phyloP scores from a whole-genome alignment of 2,888 invertebrate genomes.

The Chalcis sispes region DNA sequence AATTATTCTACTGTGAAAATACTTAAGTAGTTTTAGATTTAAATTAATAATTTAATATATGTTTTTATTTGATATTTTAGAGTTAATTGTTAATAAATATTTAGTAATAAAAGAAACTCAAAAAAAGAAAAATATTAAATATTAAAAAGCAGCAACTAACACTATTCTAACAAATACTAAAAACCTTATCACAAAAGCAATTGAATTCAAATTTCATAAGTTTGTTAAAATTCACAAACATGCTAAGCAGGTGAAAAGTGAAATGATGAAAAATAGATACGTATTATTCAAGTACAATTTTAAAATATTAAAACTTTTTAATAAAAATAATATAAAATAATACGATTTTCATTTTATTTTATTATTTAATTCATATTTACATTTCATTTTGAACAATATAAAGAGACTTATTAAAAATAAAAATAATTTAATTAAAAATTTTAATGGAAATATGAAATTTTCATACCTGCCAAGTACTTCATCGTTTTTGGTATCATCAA shows the following conservation, averaged over 20 bases:
- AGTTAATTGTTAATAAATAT: slow-evolving; percentile 18
- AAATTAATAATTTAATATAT: slow-evolving; percentile 20
- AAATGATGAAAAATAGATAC: neutral
- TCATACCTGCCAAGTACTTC: slow-evolving; percentile 92
- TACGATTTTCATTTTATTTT: neutral
- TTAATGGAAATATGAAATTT: slow-evolving; percentile 56
- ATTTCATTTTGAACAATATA: neutral
- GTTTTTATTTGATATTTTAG: slow-evolving; percentile 3
- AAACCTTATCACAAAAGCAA: slow-evolving; percentile 19
- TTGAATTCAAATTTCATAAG: slow-evolving; percentile 18
- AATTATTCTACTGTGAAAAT: slow-evolving; percentile 30
- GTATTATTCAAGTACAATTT: neutral
- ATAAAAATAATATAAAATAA: neutral
- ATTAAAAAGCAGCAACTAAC: slow-evolving; percentile 30
- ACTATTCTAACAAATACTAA: slow-evolving; percentile 3
- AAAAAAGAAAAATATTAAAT: slow-evolving; percentile 9
- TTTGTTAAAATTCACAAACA: slow-evolving; percentile 34
- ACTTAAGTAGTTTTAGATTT: slow-evolving; percentile 2
- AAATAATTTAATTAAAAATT: neutral
- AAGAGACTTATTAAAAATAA: neutral
- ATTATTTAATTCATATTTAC: neutral
- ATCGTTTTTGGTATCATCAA: slow-evolving; percentile 90
- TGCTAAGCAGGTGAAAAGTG: slow-evolving; percentile 50
- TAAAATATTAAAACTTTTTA: slow-evolving; percentile 10
- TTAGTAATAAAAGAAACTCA: slow-evolving; percentile 22